Percentiles rank a stretch among this genome's conserved stretches.
phyloP scores from a whole-genome alignment of 2,113 vertebrate genomes.

The Mirounga angustirostris region DNA sequence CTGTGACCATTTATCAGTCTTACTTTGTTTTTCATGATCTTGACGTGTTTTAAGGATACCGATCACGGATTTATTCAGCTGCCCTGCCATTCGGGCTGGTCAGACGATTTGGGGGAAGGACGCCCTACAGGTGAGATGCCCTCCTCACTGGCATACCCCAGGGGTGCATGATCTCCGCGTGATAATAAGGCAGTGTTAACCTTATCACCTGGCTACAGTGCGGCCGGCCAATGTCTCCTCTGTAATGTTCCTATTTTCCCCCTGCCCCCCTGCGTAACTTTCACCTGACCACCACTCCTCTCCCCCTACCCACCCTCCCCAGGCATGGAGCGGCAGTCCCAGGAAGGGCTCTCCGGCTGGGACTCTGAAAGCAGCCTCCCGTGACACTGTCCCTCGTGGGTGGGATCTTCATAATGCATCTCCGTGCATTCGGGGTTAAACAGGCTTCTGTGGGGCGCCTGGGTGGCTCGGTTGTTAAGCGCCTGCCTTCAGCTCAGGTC shows the following conservation, averaged over 20 bases:
- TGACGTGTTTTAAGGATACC: neutral
- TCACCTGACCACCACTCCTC: neutral
- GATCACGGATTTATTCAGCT: neutral
- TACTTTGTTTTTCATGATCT: neutral
- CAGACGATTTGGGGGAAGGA: neutral
- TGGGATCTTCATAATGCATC: neutral
- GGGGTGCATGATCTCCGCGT: rapidly evolving
- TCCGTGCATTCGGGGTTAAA: conserved; percentile 19
- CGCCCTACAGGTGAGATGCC: neutral
- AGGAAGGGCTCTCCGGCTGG: neutral
- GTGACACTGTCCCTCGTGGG: rapidly evolving
- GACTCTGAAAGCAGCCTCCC: neutral
- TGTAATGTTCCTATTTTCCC: rapidly evolving
- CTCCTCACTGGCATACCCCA: neutral
- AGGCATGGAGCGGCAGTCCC: rapidly evolving
- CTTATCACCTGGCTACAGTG: too few relatives aligned
- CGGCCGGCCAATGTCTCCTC: neutral
- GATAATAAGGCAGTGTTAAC: neutral
- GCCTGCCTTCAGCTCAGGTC: too few relatives aligned
- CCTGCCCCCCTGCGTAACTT: neutral
- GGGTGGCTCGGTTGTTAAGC: too few relatives aligned
- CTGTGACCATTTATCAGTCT: neutral
- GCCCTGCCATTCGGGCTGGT: too few relatives aligned
- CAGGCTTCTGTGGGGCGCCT: neutral
- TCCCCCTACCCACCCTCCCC: rapidly evolving